Base-by-base conservation (phyloP, 2,113 vertebrate species). In the Phycodurus eques region DNA sequence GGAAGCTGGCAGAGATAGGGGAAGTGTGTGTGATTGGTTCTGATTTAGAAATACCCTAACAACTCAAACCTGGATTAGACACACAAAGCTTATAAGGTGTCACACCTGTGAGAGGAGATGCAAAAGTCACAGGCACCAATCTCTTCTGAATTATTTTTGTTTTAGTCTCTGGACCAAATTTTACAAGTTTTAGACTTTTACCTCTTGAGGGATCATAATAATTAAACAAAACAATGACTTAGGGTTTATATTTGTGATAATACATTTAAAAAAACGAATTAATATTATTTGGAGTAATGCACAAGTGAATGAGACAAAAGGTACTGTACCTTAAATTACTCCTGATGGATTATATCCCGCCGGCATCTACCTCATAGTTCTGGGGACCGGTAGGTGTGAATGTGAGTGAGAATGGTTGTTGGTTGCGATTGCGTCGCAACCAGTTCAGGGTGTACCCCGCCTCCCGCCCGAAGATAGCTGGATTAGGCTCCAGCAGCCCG, bases 1-100 rank as follows among this genome's bases (percentile, higher is more conserved):
- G 79, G 86, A 76, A 77, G 85, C 85, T 71, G 67, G 73, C 47
- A 44, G 77, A 85, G 86, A 80, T 72, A 62, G 43, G 76, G 71
- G 63, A 71, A 80, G 79, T 83, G 78, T 83, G 78, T 33, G 67
- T 39, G 27, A 54, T 19, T 9, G 80, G 74, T 60, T 80, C 62
- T 70, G 71, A 81, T 79, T 86, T 77, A 79, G 73, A 87, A 82
- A 83, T 65, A 71, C 73, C 64, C 76, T 0, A 10, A 77, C 60
- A 76, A 47, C 39, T 31, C 20, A 17, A 71, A 70, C 68, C 75
- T 79, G 84, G 31, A 78, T 76, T 72, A 42, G 27, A 68, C 71
- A 74, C 39, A 77, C 68, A 67, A 4, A 54, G 57, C n/a, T 47
- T 73, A 13, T 53, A 60, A 20, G 44, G 56, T 74, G 67, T 73